Evolutionary conservation across 2,113 vertebrate species (phyloP).

Genomic region (Pantherophis guttatus): DNA sequence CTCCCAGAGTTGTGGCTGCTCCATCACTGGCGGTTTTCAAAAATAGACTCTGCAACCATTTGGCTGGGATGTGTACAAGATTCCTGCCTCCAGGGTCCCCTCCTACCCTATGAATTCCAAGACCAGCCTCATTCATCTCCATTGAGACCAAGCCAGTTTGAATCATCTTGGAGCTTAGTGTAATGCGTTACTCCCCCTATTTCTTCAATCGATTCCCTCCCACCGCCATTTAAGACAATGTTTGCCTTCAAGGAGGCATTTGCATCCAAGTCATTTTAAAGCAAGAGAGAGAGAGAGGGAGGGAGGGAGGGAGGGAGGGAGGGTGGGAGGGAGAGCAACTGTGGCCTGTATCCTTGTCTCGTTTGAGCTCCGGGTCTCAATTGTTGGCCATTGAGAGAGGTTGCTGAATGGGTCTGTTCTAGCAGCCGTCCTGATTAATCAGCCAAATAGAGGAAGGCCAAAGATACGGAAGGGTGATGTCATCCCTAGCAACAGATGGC

Average conservation of each 20-base stretch:
- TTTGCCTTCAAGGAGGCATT: neutral
- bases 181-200: neutral
- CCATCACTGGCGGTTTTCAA: too few relatives aligned
- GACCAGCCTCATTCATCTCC: neutral
- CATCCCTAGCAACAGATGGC: constrained; percentile 70
- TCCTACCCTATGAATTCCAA: too few relatives aligned
- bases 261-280: constrained; percentile 22
- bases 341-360: constrained; percentile 39
- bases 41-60: too few relatives aligned
- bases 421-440: constrained; percentile 46
- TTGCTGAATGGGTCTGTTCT: constrained; percentile 49
- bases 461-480: constrained; percentile 62
- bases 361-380: constrained; percentile 19
- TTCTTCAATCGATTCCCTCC: neutral
- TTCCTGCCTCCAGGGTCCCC: too few relatives aligned
- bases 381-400: constrained; percentile 37
- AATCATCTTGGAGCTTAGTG: neutral
- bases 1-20: too few relatives aligned
- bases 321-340: neutral
- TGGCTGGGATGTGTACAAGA: too few relatives aligned
- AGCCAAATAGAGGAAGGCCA: constrained; percentile 23
- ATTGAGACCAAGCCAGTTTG: neutral
- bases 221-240: neutral
- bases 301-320: neutral
- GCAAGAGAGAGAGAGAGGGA: neutral